phyloP scores from a whole-genome alignment of 2,888 invertebrate genomes.

The Ceratothoa steindachneri region DNA sequence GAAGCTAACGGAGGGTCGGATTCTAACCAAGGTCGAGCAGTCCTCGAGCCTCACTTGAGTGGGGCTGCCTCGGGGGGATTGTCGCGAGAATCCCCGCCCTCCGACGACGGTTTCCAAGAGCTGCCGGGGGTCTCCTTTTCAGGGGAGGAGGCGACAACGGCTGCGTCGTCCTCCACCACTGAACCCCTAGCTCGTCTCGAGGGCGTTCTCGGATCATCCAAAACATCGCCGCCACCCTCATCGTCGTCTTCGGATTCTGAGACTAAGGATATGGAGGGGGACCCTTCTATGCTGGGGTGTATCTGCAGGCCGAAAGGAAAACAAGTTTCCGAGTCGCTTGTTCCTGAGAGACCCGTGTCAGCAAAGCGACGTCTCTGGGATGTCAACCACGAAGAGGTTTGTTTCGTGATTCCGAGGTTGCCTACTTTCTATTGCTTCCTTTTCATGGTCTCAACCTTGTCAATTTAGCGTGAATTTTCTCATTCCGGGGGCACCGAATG shows the following conservation, averaged over 20 bases:
- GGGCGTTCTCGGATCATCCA: neutral
- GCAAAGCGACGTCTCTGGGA: neutral
- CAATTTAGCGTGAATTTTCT: too few species aligned
- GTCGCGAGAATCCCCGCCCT: neutral
- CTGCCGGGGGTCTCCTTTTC: too few species aligned
- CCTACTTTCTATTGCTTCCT: too few species aligned
- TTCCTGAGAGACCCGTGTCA: neutral
- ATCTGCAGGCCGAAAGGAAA: neutral
- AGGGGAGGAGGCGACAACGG: too few species aligned
- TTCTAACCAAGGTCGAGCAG: neutral
- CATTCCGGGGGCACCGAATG: too few species aligned
- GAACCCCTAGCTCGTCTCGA: neutral
- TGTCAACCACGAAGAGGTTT: neutral
- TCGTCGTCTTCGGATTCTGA: constrained; percentile 1
- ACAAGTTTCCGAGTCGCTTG: neutral
- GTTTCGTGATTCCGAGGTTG: too few species aligned
- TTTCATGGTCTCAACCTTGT: too few species aligned
- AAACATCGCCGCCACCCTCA: neutral
- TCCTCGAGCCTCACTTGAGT: neutral
- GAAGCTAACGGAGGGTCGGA: neutral
- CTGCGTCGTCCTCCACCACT: neutral
- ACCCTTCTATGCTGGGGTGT: neutral
- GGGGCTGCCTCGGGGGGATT: too few species aligned
- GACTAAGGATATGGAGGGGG: neutral
- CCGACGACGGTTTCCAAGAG: neutral